phyloP scores from a whole-genome alignment of 2,888 invertebrate species.

The Meganola albula region DNA sequence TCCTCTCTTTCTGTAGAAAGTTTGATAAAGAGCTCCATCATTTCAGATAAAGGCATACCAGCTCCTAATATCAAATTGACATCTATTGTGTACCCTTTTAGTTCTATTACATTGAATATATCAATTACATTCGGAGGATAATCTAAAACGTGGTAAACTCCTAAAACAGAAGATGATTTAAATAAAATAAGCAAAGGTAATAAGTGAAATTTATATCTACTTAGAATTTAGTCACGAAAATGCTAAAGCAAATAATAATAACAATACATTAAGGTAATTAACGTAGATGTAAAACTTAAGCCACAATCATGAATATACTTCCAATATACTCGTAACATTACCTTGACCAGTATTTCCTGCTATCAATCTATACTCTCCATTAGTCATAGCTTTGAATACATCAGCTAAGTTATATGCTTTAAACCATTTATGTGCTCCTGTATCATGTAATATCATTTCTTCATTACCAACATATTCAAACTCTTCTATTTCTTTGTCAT shows the following conservation, averaged over 20 bases:
- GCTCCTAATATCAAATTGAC: slow-evolving; percentile 58
- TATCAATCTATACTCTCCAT: slow-evolving; percentile 71
- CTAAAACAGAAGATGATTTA: slow-evolving; percentile 42
- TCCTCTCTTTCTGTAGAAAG: slow-evolving; percentile 45
- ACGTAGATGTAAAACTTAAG: too few relatives aligned
- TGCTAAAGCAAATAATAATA: too few relatives aligned
- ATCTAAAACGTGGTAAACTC: slow-evolving; percentile 51
- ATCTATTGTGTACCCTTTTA: slow-evolving; percentile 45
- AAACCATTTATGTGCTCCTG: slow-evolving; percentile 62
- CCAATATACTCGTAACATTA: too few relatives aligned
- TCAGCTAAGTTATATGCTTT: slow-evolving; percentile 64
- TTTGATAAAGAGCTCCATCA: slow-evolving; percentile 58
- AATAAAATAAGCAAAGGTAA: too few relatives aligned
- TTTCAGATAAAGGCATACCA: slow-evolving; percentile 52
- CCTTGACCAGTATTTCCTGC: slow-evolving; percentile 86
- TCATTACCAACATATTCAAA: slow-evolving; percentile 26
- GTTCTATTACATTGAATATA: slow-evolving; percentile 48
- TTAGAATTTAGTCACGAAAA: too few relatives aligned
- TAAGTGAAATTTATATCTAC: too few relatives aligned
- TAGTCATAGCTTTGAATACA: slow-evolving; percentile 60
- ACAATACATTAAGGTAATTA: too few relatives aligned
- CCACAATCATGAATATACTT: too few relatives aligned
- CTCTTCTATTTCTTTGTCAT: slow-evolving; percentile 40
- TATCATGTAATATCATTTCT: slow-evolving; percentile 70
- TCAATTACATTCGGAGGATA: slow-evolving; percentile 55